Evolutionary conservation across 2,888 invertebrate species (phyloP).

Genomic region (Nebria salina): DNA sequence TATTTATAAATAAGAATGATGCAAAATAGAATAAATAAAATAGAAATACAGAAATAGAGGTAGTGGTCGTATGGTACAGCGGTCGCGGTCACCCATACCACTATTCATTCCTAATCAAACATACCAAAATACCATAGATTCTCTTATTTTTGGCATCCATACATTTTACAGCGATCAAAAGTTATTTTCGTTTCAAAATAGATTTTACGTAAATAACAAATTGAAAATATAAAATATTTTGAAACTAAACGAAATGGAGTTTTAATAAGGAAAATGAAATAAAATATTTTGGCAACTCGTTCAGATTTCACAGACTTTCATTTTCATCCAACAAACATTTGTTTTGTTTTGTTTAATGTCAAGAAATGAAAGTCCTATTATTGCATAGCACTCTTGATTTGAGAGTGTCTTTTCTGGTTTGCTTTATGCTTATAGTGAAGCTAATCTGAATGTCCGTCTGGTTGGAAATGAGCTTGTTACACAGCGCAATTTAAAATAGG

Average conservation of each 20-base stretch:
- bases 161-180: not conserved
- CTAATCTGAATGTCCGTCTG: no score
- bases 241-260: not conserved
- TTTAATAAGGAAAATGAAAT: not conserved
- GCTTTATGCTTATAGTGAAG: not conserved
- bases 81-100: not conserved
- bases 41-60: not conserved
- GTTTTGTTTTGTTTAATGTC: not conserved
- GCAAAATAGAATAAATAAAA: not conserved
- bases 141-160: not conserved
- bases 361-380: not conserved
- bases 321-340: not conserved
- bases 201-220: not conserved
- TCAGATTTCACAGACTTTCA: not conserved
- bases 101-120: not conserved
- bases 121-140: not conserved
- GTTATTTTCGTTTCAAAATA: no score
- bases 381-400: not conserved
- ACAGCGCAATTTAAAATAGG: not conserved
- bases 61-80: not conserved
- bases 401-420: not conserved
- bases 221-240: not conserved
- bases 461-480: not conserved
- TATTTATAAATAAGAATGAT: slow-evolving; percentile 1
- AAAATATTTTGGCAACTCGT: not conserved